Evolutionary conservation across 2,888 invertebrate species (phyloP).

Genomic region (Latrodectus hesperus): DNA sequence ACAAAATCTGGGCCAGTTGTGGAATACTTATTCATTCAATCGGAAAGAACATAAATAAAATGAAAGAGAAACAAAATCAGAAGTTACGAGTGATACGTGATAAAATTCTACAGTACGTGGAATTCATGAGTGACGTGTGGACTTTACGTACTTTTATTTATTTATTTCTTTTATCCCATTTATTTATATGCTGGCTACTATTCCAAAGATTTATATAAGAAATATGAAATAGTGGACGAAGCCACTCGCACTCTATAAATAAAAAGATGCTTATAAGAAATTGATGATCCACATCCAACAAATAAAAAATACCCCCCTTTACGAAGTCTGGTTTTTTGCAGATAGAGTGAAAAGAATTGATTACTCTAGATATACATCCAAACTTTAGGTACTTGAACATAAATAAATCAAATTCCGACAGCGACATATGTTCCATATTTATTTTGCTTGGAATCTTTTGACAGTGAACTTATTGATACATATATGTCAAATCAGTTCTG

Average conservation of each 20-base stretch:
- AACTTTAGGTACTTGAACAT: conserved; percentile 27
- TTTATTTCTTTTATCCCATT: conserved; percentile 1
- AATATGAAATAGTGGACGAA: conserved; percentile 25
- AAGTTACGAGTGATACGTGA: conserved; percentile 54
- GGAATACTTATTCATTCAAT: conserved; percentile 43
- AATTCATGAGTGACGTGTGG: conserved; percentile 33
- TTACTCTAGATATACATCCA: too few species aligned
- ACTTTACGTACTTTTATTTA: conserved; percentile 37
- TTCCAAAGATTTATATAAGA: conserved; percentile 33
- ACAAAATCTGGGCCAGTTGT: not conserved
- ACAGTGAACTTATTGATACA: conserved; percentile 30
- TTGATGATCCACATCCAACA: conserved; percentile 34
- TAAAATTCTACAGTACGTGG: conserved; percentile 49
- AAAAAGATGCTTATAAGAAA: conserved; percentile 55
- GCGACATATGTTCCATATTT: conserved; percentile 7
- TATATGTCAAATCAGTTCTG: conserved; percentile 7
- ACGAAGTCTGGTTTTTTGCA: conserved; percentile 26
- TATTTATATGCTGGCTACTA: not conserved
- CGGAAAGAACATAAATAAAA: conserved; percentile 43
- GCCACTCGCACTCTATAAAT: conserved; percentile 45
- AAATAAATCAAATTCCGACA: conserved; percentile 42
- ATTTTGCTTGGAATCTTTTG: conserved; percentile 10
- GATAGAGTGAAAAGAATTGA: conserved; percentile 13
- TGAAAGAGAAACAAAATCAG: conserved; percentile 25
- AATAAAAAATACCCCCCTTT: conserved; percentile 19